phyloP scores from a whole-genome alignment of 1,140 invertebrate genomes.

The Cotesia glomerata region DNA sequence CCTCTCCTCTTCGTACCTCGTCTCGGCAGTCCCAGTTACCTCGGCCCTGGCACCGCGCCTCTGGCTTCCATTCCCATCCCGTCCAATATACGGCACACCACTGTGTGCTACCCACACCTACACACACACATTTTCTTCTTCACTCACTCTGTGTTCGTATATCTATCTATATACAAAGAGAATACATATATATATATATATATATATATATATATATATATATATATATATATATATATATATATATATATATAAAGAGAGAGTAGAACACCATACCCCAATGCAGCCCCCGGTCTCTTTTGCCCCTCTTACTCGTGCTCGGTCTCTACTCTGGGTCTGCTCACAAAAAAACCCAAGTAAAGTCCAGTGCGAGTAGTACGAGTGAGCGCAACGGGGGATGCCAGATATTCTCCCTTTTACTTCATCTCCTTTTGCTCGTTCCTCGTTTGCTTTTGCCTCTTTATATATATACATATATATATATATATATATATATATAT shows the following conservation, averaged over 20 bases:
- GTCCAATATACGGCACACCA: too few species aligned
- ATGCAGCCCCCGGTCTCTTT: constrained; percentile 24
- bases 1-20: neutral
- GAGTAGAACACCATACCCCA: neutral
- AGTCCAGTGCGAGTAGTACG: constrained; percentile 46
- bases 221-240: neutral
- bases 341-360: constrained; percentile 46
- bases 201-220: too few species aligned
- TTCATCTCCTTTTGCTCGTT: constrained; percentile 49
- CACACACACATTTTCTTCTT: neutral
- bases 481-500: too few species aligned
- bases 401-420: constrained; percentile 38
- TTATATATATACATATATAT: too few species aligned
- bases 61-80: neutral
- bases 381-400: constrained; percentile 48
- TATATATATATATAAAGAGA: neutral
- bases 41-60: constrained; percentile 1
- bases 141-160: neutral
- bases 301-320: constrained; percentile 3
- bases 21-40: neutral
- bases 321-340: constrained; percentile 8
- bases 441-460: constrained; percentile 34
- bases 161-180: too few species aligned
- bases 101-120: neutral
- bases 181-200: too few species aligned